Evolutionary conservation across 2,113 vertebrate species (phyloP).

Genomic region (Pristiophorus japonicus): DNA sequence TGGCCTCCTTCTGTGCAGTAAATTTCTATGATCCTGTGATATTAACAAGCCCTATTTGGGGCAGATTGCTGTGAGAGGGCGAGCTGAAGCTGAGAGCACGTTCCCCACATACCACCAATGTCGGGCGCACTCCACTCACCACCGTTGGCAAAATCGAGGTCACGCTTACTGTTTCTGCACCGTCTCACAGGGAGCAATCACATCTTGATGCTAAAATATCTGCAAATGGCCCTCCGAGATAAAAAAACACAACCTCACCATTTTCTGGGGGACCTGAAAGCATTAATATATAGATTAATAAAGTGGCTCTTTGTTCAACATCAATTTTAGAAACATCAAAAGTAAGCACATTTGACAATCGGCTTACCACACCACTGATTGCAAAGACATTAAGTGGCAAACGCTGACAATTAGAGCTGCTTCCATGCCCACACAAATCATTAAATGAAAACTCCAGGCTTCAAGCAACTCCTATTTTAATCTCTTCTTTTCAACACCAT

Average conservation of each 20-base stretch:
- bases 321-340: not conserved
- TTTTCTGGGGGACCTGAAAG: not conserved
- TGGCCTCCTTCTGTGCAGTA: too few relatives aligned
- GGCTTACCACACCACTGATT: not conserved
- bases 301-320: not conserved
- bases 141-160: too few relatives aligned
- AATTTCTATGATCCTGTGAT: too few relatives aligned
- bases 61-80: too few relatives aligned
- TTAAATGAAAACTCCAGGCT: conserved; percentile 15
- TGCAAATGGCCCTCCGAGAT: not conserved
- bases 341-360: not conserved
- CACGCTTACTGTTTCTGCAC: not conserved
- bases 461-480: not conserved
- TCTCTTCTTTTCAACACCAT: not conserved
- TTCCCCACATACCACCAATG: too few relatives aligned
- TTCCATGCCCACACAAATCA: not conserved
- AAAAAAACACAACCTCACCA: not conserved
- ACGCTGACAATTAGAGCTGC: not conserved
- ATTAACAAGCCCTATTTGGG: too few relatives aligned
- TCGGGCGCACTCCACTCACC: too few relatives aligned
- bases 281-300: not conserved
- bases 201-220: not conserved
- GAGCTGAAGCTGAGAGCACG: too few relatives aligned
- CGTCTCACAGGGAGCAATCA: not conserved
- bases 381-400: not conserved